A percentile compares a stretch with the other conserved stretches of the same genome.
Evolutionary conservation across 2,113 vertebrate genomes (phyloP).

Genomic region (Periophthalmus modestus): DNA sequence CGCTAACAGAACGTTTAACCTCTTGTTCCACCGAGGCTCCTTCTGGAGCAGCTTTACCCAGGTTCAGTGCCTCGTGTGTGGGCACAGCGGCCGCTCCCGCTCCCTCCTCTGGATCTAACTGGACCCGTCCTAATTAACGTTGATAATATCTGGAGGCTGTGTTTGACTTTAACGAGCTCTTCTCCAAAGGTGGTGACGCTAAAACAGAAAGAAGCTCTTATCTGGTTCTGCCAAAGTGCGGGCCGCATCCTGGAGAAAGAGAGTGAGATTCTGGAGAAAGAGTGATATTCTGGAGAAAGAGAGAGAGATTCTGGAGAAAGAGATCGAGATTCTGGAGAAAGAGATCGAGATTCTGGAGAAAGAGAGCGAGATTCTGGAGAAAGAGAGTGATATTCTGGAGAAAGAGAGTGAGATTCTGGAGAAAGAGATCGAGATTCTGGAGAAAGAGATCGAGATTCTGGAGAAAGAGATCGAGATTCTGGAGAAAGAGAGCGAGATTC

Average conservation of each 20-base stretch:
- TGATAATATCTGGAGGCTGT: constrained; percentile 33
- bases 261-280: constrained; percentile 26
- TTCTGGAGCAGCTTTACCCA: constrained; percentile 51
- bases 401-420: no score
- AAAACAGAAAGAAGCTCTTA: constrained; percentile 28
- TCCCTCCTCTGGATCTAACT: constrained; percentile 37
- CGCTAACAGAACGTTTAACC: no score
- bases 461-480: no score
- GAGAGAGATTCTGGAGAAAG: no score
- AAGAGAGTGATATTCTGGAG: no score
- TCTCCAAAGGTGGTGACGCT: constrained; percentile 33
- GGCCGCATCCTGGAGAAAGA: constrained; percentile 14
- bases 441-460: no score
- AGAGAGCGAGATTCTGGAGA: no score
- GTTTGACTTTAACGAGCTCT: constrained; percentile 5
- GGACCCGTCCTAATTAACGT: constrained; percentile 48
- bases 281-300: no score
- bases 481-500: no score
- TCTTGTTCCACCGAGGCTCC: constrained; percentile 25
- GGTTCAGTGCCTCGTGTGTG: constrained; percentile 37
- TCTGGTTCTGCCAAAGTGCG: constrained; percentile 34
- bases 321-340: no score
- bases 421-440: no score
- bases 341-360: no score
- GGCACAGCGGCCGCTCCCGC: constrained; percentile 38